Evolutionary conservation across 2,888 invertebrate genomes (phyloP), one percentile per base, ranked within the genome.

Genomic region (Lasius platythorax): DNA sequence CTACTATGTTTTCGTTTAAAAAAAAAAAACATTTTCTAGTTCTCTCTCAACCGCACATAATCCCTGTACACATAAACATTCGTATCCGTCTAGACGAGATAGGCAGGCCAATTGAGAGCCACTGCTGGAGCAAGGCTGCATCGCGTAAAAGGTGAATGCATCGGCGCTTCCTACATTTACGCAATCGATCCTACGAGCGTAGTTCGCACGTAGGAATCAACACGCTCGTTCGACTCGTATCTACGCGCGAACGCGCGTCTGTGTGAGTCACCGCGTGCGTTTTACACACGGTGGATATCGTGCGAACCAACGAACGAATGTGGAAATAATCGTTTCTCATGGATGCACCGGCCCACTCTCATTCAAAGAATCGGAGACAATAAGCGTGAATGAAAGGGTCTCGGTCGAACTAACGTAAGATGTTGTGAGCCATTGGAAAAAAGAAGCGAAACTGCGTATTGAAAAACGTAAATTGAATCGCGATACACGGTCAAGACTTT

Each of bases 91-190:
- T 46, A n/a, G 23, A 18, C n/a, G 33, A 61, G 33, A 83, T 37
- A 61, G 23, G 30, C 8, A 23, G 12, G 2, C 3, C 56, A 28
- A 79, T 78, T 91, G 93, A 93, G 93, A 92, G 87, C 87, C 94
- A 81, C 93, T 93, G 93, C 43, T 75, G 76, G 82, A 87, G 87
- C 93, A 93, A 94, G 94, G 93, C 92, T 93, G 92, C 87, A 90
- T 64, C 82, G 83, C 84, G 89, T 91, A 91, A 94, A 94, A 94
- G 93, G 94, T 93, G 93, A 94, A 94, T 94, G 94, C 94, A 94
- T 94, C 93, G 92, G 91, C 92, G 93, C 93, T 94, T 94, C 93
- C 94, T 94, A 92, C 90, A 93, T 93, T 93, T 93, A 93, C 92
- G 93, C 93, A 93, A 94, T 93, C 91, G 91, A 92, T 93, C 87